A percentile compares a stretch with the other conserved stretches of the same genome.
phyloP scores from a whole-genome alignment of 2,888 invertebrate genomes.

The Latrodectus elegans region DNA sequence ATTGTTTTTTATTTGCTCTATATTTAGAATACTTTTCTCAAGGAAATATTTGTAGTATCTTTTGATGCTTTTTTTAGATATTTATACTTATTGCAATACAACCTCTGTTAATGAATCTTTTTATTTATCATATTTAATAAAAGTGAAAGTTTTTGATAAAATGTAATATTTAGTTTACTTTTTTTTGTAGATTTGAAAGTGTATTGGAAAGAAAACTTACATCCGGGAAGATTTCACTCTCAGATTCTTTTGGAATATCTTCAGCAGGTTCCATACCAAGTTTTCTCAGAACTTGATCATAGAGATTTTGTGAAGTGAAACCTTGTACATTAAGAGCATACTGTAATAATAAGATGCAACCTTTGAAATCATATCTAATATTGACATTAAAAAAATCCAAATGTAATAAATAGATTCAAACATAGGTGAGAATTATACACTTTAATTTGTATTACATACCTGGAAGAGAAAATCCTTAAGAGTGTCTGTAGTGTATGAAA shows the following conservation, averaged over 20 bases:
- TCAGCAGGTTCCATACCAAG: background rate
- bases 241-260: slow-evolving; percentile 9
- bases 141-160: no score
- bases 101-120: no score
- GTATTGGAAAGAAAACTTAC: background rate
- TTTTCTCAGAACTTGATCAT: background rate
- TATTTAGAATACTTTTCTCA: no score
- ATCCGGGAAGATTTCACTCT: slow-evolving; percentile 7
- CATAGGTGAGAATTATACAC: background rate
- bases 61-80: no score
- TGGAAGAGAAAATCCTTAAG: slow-evolving; percentile 1
- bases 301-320: background rate
- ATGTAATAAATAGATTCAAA: background rate
- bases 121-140: no score
- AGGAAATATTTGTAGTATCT: no score
- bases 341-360: background rate
- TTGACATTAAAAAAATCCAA: background rate
- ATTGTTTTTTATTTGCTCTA: no score
- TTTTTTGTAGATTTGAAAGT: no score
- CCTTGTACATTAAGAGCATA: background rate
- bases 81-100: no score
- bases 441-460: background rate
- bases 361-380: no score
- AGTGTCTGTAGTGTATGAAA: slow-evolving; percentile 7
- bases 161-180: no score